Evolutionary conservation across 2,888 invertebrate species (phyloP), one percentile per base, ranked within the genome.

Genomic region (Pegoplata infirma): DNA sequence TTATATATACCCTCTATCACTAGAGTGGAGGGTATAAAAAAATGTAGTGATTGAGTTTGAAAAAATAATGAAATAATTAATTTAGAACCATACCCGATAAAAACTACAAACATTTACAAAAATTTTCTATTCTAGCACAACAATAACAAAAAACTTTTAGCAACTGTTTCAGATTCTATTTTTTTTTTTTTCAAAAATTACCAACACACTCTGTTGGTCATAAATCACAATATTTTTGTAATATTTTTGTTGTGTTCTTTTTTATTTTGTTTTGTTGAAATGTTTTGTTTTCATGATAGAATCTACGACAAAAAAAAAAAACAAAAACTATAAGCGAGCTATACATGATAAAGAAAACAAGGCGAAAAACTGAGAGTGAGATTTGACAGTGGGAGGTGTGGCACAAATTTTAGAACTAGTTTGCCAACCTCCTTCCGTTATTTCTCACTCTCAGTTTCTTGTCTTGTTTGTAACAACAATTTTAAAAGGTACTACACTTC

Each of bases 31-130:
- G n/a, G n/a, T n/a, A 64, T 17, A 46, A 21, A 40, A 56, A 19
- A 10, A 21, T 5, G 6, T 23, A n/a, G 6, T n/a, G 17, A 61
- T 14, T 16, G 58, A 49, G 23, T 36, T 59, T 21, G 8, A 32
- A 51, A 36, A 55, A 23, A 36, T 61, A 49, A 75, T 67, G 66
- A 66, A 74, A 67, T 59, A 75, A 68, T 61, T 75, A 67, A 68
- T 75, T 76, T 69, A 63, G 49, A 69, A 17, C 7, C 23, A 12
- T 14, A 51, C 61, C 67, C n/a, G 7, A 44, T 23, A 23, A 17
- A 61, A 10, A 59, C 14, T 23, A 28, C 36, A 74, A 51, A 7
- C 2, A 17, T 21, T 7, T 14, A 49, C 12, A 25, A 51, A 21
- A 14, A n/a, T n/a, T 7, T 44, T 44, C 44, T 36, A 40, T 51